Evolutionary conservation across 1,140 invertebrate genomes (phyloP).

Genomic region (Zaprionus gabonicus): DNA sequence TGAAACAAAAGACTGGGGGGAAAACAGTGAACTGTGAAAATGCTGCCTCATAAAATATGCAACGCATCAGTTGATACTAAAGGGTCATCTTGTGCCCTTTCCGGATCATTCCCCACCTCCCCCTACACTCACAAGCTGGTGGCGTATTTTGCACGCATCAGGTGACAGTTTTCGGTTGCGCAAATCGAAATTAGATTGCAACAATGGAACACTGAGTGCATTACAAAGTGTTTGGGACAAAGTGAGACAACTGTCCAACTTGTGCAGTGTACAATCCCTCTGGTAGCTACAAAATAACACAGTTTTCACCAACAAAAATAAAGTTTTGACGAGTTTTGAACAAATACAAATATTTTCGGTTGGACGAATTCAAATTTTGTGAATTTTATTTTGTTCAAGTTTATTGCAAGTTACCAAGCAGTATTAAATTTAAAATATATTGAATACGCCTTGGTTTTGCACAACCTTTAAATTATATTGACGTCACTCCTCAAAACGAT

Average conservation of each 20-base stretch:
- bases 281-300: neutral
- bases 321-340: neutral
- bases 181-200: conserved; percentile 60
- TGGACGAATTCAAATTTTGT: neutral
- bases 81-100: conserved; percentile 31
- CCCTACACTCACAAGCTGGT: conserved; percentile 25
- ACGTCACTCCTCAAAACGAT: too few relatives aligned
- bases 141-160: conserved; percentile 26
- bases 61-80: conserved; percentile 40
- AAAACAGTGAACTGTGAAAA: conserved; percentile 11
- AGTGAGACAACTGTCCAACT: neutral
- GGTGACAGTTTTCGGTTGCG: conserved; percentile 34
- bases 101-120: neutral
- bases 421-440: too few relatives aligned
- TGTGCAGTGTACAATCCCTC: too few relatives aligned
- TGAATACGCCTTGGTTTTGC: too few relatives aligned
- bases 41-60: conserved; percentile 47
- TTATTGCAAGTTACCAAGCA: neutral
- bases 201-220: conserved; percentile 34
- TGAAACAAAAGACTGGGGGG: neutral
- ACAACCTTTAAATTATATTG: too few relatives aligned
- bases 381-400: neutral
- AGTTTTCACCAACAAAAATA: neutral
- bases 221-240: conserved; percentile 20
- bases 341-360: too few relatives aligned